A percentile compares a stretch with the other conserved stretches of the same genome.
Conservation (phyloP, 2,888 invertebrate genomes). For the Crepidodera aurea region DNA sequence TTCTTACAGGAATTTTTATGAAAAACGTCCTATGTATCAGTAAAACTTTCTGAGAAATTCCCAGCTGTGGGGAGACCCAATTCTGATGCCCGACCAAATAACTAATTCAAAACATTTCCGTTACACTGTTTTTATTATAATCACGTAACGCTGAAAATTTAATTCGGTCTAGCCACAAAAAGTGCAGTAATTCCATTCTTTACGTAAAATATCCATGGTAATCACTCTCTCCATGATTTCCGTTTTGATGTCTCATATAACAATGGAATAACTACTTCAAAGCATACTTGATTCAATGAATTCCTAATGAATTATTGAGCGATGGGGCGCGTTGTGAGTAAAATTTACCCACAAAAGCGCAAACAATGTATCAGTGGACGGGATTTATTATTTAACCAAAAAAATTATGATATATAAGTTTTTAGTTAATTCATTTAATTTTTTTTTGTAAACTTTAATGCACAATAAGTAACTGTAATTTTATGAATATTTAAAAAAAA, state of each 20-base stretch:
- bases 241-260: constrained; percentile 1
- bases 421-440: too few species aligned
- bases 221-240: not conserved
- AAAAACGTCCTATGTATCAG: too few species aligned
- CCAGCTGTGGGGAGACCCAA: too few species aligned
- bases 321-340: constrained; percentile 8
- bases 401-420: too few species aligned
- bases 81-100: too few species aligned
- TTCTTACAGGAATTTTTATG: too few species aligned
- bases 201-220: not conserved
- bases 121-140: not conserved
- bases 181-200: not conserved
- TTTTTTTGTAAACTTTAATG: too few species aligned
- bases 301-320: constrained; percentile 4
- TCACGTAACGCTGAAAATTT: not conserved
- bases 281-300: constrained; percentile 2
- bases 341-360: constrained; percentile 5
- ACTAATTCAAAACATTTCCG: too few species aligned
- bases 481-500: too few species aligned
- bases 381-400: too few species aligned
- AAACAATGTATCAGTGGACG: not conserved
- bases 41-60: too few species aligned
- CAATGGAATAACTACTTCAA: constrained; percentile 9
- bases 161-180: not conserved
- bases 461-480: too few species aligned